phyloP scores from a whole-genome alignment of 2,797 vertebrate genomes.

The Onychomys leucogaster region DNA sequence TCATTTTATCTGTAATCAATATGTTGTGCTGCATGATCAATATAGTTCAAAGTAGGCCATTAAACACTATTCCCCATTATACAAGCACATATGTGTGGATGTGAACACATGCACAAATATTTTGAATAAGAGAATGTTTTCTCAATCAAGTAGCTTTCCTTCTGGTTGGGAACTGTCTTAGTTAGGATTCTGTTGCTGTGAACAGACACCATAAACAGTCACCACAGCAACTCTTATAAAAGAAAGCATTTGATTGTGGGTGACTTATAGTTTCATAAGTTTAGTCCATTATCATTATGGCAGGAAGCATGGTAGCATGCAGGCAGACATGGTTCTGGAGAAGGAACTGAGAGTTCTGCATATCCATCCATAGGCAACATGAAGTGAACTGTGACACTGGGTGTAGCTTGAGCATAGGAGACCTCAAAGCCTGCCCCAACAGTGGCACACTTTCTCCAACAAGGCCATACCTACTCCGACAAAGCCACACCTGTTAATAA shows the following conservation, averaged over 20 bases:
- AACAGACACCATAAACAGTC: not conserved
- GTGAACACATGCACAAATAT: not conserved
- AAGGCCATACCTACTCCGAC: not conserved
- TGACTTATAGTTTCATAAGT: not conserved
- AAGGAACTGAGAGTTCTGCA: not conserved
- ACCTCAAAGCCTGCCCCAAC: not conserved
- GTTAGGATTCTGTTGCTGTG: not conserved
- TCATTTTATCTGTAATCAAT: not conserved
- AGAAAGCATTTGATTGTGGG: not conserved
- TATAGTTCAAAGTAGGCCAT: not conserved
- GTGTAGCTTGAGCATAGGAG: not conserved
- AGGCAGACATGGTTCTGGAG: not conserved
- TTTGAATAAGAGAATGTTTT: not conserved
- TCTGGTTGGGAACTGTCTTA: not conserved
- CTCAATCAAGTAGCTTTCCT: not conserved
- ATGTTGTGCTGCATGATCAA: not conserved
- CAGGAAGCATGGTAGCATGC: not conserved
- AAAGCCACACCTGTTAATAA: not conserved
- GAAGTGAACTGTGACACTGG: not conserved
- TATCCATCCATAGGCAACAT: not conserved
- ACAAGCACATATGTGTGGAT: not conserved
- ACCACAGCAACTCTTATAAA: not conserved
- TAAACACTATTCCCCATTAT: not conserved
- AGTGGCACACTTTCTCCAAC: not conserved
- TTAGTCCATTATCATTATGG: not conserved